Evolutionary conservation across 2,113 vertebrate genomes (phyloP).

Genomic region (Maccullochella peelii): DNA sequence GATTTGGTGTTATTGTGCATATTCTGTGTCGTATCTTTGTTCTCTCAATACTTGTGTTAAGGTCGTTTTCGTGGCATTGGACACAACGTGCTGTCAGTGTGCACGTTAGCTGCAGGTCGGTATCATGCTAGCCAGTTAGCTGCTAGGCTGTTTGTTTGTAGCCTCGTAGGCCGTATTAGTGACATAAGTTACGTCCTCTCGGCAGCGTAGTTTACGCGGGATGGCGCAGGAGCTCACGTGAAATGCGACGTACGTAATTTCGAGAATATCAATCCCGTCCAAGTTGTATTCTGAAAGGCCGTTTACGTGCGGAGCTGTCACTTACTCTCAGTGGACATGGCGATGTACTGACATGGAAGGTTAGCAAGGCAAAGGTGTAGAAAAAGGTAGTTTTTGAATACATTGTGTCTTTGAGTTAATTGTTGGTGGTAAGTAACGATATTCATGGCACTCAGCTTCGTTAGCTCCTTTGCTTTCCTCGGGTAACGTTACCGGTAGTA

Average conservation of each 20-base stretch:
- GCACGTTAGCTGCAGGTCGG: conserved; percentile 65
- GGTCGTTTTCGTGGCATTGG: conserved; percentile 7
- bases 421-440: neutral
- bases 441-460: neutral
- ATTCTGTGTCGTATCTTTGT: neutral
- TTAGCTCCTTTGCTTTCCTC: neutral
- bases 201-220: conserved; percentile 65
- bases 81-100: conserved; percentile 60
- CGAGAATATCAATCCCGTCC: conserved; percentile 60
- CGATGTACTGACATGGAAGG: conserved; percentile 48
- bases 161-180: conserved; percentile 82
- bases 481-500: neutral
- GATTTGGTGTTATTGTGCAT: neutral
- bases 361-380: conserved; percentile 33
- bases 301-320: conserved; percentile 77
- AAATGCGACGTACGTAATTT: conserved; percentile 60
- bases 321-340: conserved; percentile 54
- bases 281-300: conserved; percentile 66
- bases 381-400: neutral
- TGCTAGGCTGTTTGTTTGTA: conserved; percentile 84
- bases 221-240: conserved; percentile 61
- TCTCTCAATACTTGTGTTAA: neutral
- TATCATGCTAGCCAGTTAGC: conserved; percentile 69
- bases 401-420: neutral
- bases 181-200: conserved; percentile 76